Conservation (phyloP, 2,888 invertebrate genomes). For the Eubasilissa splendida region DNA sequence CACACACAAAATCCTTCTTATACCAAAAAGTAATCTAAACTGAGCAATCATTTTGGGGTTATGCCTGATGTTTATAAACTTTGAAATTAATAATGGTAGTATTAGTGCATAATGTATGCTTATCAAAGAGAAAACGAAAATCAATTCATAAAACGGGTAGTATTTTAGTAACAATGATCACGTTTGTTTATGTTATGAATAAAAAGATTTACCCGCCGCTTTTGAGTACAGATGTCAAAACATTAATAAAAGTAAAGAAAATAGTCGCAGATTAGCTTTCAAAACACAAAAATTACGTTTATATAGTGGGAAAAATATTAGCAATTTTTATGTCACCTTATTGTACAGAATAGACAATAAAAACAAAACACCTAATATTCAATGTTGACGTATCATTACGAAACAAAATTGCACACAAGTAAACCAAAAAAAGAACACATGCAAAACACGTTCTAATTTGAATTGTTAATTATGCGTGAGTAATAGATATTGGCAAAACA, state of each 20-base stretch:
- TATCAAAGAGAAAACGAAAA: no score
- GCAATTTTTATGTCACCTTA: no score
- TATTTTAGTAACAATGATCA: not conserved
- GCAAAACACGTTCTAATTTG: not conserved
- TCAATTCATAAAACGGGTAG: not conserved
- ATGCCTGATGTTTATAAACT: no score
- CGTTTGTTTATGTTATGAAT: conserved; percentile 5
- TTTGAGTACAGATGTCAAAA: conserved; percentile 22
- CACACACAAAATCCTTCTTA: no score
- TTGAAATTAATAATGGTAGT: no score
- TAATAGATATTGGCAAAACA: not conserved
- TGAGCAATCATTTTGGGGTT: no score
- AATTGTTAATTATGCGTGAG: not conserved
- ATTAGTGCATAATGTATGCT: no score
- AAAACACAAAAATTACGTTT: not conserved
- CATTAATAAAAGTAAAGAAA: not conserved
- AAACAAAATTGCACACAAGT: conserved; percentile 32
- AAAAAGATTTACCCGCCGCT: conserved; percentile 31
- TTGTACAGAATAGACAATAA: not conserved
- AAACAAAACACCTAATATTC: conserved; percentile 23
- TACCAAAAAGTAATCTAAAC: no score
- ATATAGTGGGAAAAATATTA: no score
- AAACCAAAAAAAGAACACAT: conserved; percentile 15
- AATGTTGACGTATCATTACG: conserved; percentile 43
- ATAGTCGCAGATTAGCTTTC: not conserved